Conservation (phyloP, 2,113 vertebrate genomes). For the Cinclus cinclus region DNA sequence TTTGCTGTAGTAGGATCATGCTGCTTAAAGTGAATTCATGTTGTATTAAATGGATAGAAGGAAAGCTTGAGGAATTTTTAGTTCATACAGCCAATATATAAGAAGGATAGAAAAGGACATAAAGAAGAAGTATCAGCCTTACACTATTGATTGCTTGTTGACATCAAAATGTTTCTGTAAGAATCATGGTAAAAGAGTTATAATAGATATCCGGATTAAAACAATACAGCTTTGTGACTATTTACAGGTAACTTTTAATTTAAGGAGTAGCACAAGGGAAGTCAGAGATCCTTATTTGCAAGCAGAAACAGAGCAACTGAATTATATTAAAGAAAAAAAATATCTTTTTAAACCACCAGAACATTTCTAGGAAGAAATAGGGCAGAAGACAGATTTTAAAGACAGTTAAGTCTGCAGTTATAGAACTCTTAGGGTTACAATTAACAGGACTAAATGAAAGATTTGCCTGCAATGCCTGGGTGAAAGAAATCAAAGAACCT, state of each 20-base stretch:
- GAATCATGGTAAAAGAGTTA: background rate
- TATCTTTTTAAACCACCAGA: background rate
- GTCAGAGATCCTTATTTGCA: background rate
- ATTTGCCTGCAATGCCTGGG: background rate
- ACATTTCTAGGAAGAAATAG: background rate
- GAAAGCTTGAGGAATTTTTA: background rate
- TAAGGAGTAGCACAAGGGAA: background rate
- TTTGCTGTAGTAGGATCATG: background rate
- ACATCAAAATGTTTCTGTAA: background rate
- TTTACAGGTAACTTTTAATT: background rate
- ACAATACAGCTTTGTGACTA: background rate
- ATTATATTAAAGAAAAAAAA: background rate
- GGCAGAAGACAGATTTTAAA: background rate
- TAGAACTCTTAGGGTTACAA: background rate
- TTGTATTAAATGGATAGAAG: background rate
- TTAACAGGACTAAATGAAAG: background rate
- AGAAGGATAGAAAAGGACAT: background rate
- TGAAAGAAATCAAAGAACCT: background rate
- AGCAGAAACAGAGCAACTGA: background rate
- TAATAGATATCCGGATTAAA: background rate
- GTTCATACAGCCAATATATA: background rate
- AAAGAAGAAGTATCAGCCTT: background rate
- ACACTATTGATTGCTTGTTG: background rate
- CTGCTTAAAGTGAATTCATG: background rate
- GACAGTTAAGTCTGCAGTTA: background rate